Percentiles rank a stretch among this genome's conserved stretches.
Evolutionary conservation across 2,113 vertebrate species (phyloP).

Genomic region (Sterrhoptilus dennistouni): DNA sequence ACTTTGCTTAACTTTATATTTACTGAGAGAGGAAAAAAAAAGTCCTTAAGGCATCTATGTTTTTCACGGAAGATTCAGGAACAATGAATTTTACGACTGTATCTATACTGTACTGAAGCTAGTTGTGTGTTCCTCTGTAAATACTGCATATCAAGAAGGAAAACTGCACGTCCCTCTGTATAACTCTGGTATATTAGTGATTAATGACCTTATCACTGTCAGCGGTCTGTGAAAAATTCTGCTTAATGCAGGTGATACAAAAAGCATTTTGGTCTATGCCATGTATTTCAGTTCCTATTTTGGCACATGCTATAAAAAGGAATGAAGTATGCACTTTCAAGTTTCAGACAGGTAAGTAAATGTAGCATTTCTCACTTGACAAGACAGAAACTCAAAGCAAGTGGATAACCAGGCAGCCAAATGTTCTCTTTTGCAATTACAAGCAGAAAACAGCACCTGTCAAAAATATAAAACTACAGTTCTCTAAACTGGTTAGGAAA

Average conservation of each 20-base stretch:
- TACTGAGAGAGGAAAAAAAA: background rate
- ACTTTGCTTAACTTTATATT: background rate
- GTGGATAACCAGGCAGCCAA: conserved; percentile 5
- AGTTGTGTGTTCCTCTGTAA: background rate
- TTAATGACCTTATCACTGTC: background rate
- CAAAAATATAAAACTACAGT: background rate
- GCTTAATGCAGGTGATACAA: background rate
- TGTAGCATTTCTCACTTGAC: conserved; percentile 19
- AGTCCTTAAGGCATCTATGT: background rate
- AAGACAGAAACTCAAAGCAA: conserved; percentile 21
- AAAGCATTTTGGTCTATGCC: background rate
- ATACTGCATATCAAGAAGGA: background rate
- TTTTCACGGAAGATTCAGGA: background rate
- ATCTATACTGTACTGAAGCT: background rate
- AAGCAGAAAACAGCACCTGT: conserved; percentile 27
- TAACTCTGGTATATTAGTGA: background rate
- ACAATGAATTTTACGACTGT: background rate
- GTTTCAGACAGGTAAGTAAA: conserved; percentile 37
- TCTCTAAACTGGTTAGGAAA: conserved; percentile 42
- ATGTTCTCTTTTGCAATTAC: conserved; percentile 2
- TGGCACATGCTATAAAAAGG: background rate
- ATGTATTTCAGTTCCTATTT: background rate
- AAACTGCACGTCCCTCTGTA: background rate
- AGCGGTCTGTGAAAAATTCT: background rate
- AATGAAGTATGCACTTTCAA: conserved; percentile 1